These are phyloP conservation scores for Synanceia verrucosa DNA, from an alignment of 2,797 vertebrate species.

Conservation along the genomic window DNA sequence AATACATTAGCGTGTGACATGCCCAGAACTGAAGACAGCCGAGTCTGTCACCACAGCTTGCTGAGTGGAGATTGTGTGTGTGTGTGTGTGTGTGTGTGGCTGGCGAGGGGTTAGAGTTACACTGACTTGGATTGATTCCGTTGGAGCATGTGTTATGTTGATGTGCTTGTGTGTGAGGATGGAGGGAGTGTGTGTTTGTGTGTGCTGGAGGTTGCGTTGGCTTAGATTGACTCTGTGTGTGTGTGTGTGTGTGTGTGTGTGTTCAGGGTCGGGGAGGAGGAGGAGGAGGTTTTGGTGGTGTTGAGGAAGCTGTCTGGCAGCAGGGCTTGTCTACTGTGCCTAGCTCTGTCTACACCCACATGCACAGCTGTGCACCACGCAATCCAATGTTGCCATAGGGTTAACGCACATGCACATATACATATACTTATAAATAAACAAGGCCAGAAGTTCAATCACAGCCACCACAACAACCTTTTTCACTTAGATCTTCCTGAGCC, in stretches of 20 bases:
- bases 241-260: constrained; percentile 19
- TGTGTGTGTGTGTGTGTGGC: constrained; percentile 34
- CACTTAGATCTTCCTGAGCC: constrained; percentile 24
- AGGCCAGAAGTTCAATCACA: constrained; percentile 31
- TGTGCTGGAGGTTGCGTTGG: constrained; percentile 6
- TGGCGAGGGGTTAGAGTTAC: constrained; percentile 26
- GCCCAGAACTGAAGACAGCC: constrained; percentile 59
- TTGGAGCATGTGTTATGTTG: constrained; percentile 53
- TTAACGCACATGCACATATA: constrained; percentile 30
- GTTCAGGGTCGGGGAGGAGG: constrained; percentile 6
- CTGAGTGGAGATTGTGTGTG: constrained; percentile 42
- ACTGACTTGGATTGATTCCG: constrained; percentile 56
- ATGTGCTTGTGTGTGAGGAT: constrained; percentile 32
- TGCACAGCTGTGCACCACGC: constrained; percentile 77
- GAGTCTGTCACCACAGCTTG: constrained; percentile 59
- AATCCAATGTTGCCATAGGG: constrained; percentile 62
- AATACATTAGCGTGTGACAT: constrained; percentile 75
- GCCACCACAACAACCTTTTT: constrained; percentile 17
- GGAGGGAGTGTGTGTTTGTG: constrained; percentile 15
- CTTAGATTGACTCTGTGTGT: constrained; percentile 24
- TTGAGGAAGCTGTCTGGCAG: constrained; percentile 75
- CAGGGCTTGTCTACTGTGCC: constrained; percentile 65
- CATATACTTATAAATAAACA: constrained; percentile 6
- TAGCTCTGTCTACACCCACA: constrained; percentile 68
- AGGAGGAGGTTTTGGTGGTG: constrained; percentile 18